Evolutionary conservation across 1,140 invertebrate genomes (phyloP), one percentile per base, ranked within the genome.

Genomic region (Dendroctonus valens): DNA sequence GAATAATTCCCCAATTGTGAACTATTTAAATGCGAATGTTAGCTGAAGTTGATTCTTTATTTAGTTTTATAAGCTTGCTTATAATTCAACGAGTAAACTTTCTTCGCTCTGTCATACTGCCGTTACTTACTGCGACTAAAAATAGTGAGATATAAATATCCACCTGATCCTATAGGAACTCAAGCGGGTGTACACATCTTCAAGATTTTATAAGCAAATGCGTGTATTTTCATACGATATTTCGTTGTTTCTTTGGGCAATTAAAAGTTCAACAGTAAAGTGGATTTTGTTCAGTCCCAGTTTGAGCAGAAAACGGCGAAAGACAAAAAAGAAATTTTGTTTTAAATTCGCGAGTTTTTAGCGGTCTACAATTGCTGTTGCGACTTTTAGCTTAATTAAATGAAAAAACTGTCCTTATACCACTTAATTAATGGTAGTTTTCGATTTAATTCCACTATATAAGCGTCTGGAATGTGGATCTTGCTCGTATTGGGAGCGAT

Each of bases 61-160:
- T 41, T 41, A 11, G 41, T 55, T 55, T 40, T 26, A 41, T 55
- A 55, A 1, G 26, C 26, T 26, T 41, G 39, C 59, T 40, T 48
- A 48, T 50, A 37, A 26, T 48, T n/a, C 42, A 49, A 46, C 42
- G 50, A 48, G 50, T 60, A 48, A 60, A 60, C 59, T 60, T 12
- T 60, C 59, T 50, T 60, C 46, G 15, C 44, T 60, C 49, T 40
- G 39, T 37, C 26, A 41, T 11, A 55, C 26, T 39, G 37, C 57
- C n/a, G 42, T 59, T 59, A 59, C 57, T 59, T 26, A 26, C 26
- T 26, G 57, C n/a, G n/a, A 7, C 57, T 59, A 59, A 59, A 59
- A 59, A 59, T 59, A 59, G 57, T 59, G 41, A 42, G 57, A 46
- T 59, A 59, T 59, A 59, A 59, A 59, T 59, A 63, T 40, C 49